Evolutionary conservation across 2,888 invertebrate genomes (phyloP), one percentile per base, ranked within the genome.

Genomic region (Oscheius sp.): DNA sequence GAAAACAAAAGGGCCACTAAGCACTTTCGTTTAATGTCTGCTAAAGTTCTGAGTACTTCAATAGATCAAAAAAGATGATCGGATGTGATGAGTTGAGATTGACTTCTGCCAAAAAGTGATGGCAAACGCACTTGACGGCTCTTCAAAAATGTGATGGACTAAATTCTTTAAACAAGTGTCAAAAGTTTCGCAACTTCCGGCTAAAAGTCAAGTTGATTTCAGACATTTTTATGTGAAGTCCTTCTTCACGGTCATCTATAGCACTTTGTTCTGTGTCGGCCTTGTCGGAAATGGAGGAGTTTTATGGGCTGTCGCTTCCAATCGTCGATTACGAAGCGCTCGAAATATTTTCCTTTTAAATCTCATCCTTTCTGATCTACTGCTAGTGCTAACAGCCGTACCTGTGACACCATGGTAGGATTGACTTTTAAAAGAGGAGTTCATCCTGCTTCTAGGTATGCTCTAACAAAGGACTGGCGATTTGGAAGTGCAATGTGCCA

Each of bases 401-500:
- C 85, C 84, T 10, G 81, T 85, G 5, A 85, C 85, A 1, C 84
- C 83, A 50, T 81, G 83, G 81, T 82, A 20, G 25, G 57, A 8
- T 50, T 50, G 12, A 20, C 25, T 20, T 3, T 3, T n/a, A 42
- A 42, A 55, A 61, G 83, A 70, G 42, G 15, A n/a, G 37, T 6
- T 17, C 6, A 20, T 48, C n/a, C n/a, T n/a, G n/a, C n/a, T n/a
- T n/a, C n/a, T n/a, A 80, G 78, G 80, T 80, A 79, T 68, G 78
- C 77, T 1, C 65, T 82, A 64, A 77, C 82, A n/a, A 86, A 86
- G 75, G 78, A 83, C 61, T 86, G 86, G 86, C 72, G 76, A 23
- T 86, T 86, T 70, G 86, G 86, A 10, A 71, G 81, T 20, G 65
- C 84, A n/a, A 80, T 86, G 78, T 86, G 86, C 63, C 82, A 84